Base-by-base conservation (phyloP, 2,888 invertebrate species). In the Mythimna ferrago region DNA sequence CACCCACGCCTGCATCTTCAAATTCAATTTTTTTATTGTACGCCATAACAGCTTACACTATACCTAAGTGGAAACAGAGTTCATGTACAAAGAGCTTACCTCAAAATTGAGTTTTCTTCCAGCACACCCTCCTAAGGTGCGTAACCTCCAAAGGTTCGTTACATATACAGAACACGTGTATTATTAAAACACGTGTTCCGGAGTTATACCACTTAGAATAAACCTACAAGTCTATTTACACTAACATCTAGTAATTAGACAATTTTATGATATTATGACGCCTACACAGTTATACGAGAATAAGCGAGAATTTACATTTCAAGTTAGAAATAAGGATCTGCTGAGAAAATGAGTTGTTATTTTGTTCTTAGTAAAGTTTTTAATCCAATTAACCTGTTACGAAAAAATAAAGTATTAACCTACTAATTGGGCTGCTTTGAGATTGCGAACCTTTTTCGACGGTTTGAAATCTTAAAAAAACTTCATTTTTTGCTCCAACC, bases 141-240 rank as follows among this genome's bases (percentile, higher is more conserved):
- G 2, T 32, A 32, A 32, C 32, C 32, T 32, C 32, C 32, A 5
- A 32, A 32, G 32, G 32, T 5, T 32, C 32, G 32, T 32, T 32
- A 2, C 32, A 32, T 32, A 32, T 32, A 32, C 32, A 32, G 32
- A 32, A 32, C 32, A 32, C 32, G 32, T 32, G 5, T 32, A 32
- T 32, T 32, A 32, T 32, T 73, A 53, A 19, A 79, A 26, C 41
- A 44, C n/a, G 26, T 58, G 35, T 61, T 54, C 19, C 19, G 26
- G 14, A 44, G 38, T 51, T 44, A 63, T 9, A 38, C 19, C 53
- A 79, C 35, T 19, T n/a, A 26, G 5, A 11, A 35, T 77, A 16
- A 16, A 69, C 61, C 21, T 10, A 26, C 16, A 14, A 38, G 32
- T 51, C 19, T 77, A 61, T 77, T 70, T 51, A 57, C 57, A 62